Conservation (phyloP, 2,888 invertebrate species). For the Gari tellinella region DNA sequence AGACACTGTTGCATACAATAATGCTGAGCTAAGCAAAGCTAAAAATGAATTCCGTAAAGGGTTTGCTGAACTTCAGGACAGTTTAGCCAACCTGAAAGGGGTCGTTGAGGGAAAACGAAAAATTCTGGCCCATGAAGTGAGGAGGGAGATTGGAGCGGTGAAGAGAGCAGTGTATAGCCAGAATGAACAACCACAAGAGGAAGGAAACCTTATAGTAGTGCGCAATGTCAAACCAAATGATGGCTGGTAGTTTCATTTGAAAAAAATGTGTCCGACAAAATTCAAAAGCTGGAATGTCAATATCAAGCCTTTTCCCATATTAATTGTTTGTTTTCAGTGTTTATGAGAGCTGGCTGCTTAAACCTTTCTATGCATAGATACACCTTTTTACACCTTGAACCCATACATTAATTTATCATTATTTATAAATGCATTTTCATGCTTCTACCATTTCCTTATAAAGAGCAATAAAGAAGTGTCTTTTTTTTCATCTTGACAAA, state of each 20-base stretch:
- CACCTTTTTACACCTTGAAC: too few relatives aligned
- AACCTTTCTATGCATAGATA: too few relatives aligned
- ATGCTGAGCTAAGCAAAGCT: constrained; percentile 76
- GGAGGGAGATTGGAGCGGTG: constrained; percentile 82
- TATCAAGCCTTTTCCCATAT: too few relatives aligned
- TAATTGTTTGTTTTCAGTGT: too few relatives aligned
- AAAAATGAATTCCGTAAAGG: constrained; percentile 82
- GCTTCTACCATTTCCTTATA: too few relatives aligned
- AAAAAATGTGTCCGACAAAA: too few relatives aligned
- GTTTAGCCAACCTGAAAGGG: constrained; percentile 81
- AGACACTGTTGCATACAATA: constrained; percentile 64
- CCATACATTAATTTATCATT: too few relatives aligned
- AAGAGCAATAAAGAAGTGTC: too few relatives aligned
- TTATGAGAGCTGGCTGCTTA: too few relatives aligned
- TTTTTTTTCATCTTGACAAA: too few relatives aligned
- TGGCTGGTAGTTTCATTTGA: constrained; percentile 15
- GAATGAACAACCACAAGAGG: constrained; percentile 33
- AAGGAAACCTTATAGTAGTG: constrained; percentile 37
- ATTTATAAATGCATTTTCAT: too few relatives aligned
- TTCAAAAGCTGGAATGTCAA: too few relatives aligned
- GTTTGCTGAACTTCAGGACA: constrained; percentile 82
- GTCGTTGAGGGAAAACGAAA: constrained; percentile 82
- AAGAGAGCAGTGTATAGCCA: constrained; percentile 76
- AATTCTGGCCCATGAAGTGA: constrained; percentile 82
- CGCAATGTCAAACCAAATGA: constrained; percentile 31